Percentiles rank a stretch among this genome's conserved stretches.
Conservation (phyloP, 2,113 vertebrate genomes). For the Seriola aureovittata region DNA sequence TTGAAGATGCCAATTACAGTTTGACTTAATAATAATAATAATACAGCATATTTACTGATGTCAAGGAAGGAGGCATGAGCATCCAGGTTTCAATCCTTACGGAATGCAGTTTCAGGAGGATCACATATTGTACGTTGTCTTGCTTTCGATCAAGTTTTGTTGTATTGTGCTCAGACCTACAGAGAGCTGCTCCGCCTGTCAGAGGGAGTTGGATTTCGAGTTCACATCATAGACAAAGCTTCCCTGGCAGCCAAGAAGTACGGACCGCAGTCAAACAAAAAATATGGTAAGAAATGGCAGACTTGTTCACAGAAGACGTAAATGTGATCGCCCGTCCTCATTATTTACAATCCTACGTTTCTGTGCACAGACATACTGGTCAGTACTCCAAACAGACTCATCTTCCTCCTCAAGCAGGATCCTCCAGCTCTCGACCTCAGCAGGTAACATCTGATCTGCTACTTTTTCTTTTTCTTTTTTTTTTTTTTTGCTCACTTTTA, state of each 20-base stretch:
- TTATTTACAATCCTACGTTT: background rate
- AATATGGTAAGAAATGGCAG: slow-evolving; percentile 87
- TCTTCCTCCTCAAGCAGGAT: slow-evolving; percentile 94
- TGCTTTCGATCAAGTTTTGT: background rate
- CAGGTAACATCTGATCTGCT: slow-evolving; percentile 82
- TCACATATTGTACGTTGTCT: background rate
- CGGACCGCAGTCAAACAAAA: slow-evolving; percentile 92
- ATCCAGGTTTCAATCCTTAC: background rate
- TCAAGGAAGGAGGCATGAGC: background rate
- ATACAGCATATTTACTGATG: background rate
- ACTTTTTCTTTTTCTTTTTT: background rate
- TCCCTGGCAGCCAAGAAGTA: slow-evolving; percentile 93
- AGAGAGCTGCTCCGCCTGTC: slow-evolving; percentile 93
- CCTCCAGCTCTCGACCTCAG: slow-evolving; percentile 93
- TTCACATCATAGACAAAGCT: slow-evolving; percentile 96
- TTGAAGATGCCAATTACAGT: background rate
- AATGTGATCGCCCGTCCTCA: background rate
- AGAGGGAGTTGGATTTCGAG: slow-evolving; percentile 92
- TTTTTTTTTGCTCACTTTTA: background rate
- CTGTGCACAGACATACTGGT: slow-evolving; percentile 90
- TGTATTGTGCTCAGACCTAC: slow-evolving; percentile 87
- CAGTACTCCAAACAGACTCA: slow-evolving; percentile 95
- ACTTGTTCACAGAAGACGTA: background rate
- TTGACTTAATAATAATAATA: too few relatives aligned
- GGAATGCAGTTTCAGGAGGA: background rate